A percentile compares a stretch with the other conserved stretches of the same genome.
Conservation (phyloP, 30 jellyfish, hydroid and myxozoan genomes). For the Aurelia sp. region DNA sequence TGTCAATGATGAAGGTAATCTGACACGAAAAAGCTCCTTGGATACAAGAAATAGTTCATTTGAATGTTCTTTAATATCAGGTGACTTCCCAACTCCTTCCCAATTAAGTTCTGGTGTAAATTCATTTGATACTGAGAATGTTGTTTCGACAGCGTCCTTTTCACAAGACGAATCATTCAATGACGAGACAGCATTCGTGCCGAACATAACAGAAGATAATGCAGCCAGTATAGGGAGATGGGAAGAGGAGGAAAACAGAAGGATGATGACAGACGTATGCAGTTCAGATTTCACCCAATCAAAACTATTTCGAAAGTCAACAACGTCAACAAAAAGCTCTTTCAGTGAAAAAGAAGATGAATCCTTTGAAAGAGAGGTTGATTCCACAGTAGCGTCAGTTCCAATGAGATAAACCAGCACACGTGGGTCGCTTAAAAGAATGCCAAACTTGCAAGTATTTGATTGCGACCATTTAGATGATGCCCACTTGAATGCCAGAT, state of each 20-base stretch:
- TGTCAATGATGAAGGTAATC: slow-evolving; percentile 19
- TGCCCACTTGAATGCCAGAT: background rate
- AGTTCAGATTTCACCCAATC: too few relatives aligned
- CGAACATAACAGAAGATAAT: background rate
- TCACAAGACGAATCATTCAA: slow-evolving; percentile 49
- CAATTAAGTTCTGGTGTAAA: slow-evolving; percentile 51
- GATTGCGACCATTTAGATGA: slow-evolving; percentile 10
- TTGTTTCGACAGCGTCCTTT: slow-evolving; percentile 16
- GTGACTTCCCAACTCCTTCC: slow-evolving; percentile 53
- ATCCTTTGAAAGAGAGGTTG: slow-evolving; percentile 4
- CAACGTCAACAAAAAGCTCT: background rate
- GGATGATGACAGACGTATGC: too few relatives aligned
- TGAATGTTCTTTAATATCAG: slow-evolving; percentile 40
- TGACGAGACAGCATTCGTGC: slow-evolving; percentile 21
- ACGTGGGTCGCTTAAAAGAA: slow-evolving; percentile 39
- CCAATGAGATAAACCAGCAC: slow-evolving; percentile 30
- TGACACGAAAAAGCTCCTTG: slow-evolving; percentile 50
- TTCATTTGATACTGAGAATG: slow-evolving; percentile 53
- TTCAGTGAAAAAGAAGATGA: slow-evolving; percentile 5
- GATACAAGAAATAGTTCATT: slow-evolving; percentile 70
- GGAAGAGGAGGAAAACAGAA: too few relatives aligned
- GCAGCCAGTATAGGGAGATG: too few relatives aligned
- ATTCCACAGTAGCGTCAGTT: background rate
- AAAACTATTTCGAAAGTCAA: too few relatives aligned
- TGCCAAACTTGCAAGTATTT: slow-evolving; percentile 16